A percentile compares a stretch with the other conserved stretches of the same genome.
phyloP scores from a whole-genome alignment of 2,797 vertebrate genomes.

The Epinephelus malabaricus region DNA sequence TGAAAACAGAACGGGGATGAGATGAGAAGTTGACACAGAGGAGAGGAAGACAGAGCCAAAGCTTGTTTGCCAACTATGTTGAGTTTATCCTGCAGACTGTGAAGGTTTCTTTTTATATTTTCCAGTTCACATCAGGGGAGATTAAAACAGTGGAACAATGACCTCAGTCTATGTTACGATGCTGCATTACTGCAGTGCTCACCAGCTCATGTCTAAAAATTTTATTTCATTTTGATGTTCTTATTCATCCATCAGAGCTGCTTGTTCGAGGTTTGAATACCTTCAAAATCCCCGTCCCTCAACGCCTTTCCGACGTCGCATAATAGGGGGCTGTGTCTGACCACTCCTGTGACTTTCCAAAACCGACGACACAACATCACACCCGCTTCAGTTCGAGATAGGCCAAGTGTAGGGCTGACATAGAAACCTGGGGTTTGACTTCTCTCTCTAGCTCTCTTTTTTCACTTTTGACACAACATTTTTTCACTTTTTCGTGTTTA shows the following conservation, averaged over 20 bases:
- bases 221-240: neutral
- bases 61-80: neutral
- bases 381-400: neutral
- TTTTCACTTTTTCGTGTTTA: neutral
- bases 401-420: neutral
- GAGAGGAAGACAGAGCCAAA: neutral
- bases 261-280: neutral
- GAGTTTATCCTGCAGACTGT: constrained; percentile 2
- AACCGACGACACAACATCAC: neutral
- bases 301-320: neutral
- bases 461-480: neutral
- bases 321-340: neutral
- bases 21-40: constrained; percentile 19
- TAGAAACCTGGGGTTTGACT: neutral
- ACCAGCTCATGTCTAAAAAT: neutral
- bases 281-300: neutral
- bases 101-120: neutral
- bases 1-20: constrained; percentile 66
- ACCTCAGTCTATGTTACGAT: neutral
- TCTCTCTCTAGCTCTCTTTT: neutral
- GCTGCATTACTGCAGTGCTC: neutral
- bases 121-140: neutral
- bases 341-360: neutral
- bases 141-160: constrained; percentile 17
- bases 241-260: neutral